Evolutionary conservation across 2,888 invertebrate species (phyloP).

Genomic region (Chymomyza fuscimana): DNA sequence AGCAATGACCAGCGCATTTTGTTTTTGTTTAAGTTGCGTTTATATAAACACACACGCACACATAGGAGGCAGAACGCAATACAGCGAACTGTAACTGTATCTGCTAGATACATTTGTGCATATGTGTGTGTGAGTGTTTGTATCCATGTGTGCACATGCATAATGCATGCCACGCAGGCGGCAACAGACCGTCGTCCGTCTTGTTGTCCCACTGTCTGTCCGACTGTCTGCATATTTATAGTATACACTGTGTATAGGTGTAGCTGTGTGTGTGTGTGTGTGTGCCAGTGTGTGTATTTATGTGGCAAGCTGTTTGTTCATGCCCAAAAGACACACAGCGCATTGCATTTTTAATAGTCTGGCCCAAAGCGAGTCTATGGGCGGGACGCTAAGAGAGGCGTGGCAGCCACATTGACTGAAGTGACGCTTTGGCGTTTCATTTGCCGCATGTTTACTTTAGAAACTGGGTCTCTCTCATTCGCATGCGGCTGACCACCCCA

Average conservation of each 20-base stretch:
- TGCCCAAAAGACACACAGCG: conserved; percentile 30
- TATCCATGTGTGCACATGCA: conserved; percentile 44
- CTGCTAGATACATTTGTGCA: background rate
- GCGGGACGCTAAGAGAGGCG: conserved; percentile 11
- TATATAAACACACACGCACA: conserved; percentile 2
- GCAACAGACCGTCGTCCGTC: conserved; percentile 34
- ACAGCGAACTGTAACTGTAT: background rate
- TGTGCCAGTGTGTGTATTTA: background rate
- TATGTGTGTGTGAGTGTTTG: background rate
- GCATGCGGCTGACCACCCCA: conserved; percentile 10
- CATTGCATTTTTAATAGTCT: conserved; percentile 70
- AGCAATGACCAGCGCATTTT: background rate
- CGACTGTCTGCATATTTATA: background rate
- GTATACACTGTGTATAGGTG: background rate
- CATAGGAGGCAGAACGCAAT: background rate
- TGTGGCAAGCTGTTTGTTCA: conserved; percentile 2
- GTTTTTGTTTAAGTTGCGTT: conserved; percentile 2
- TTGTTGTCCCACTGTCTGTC: conserved; percentile 24
- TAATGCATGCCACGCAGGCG: conserved; percentile 55
- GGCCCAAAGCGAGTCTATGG: conserved; percentile 25
- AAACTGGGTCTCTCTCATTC: conserved; percentile 56
- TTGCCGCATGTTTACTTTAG: conserved; percentile 67
- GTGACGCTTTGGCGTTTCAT: conserved; percentile 67
- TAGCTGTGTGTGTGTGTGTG: too few species aligned
- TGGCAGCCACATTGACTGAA: conserved; percentile 23